A percentile compares a stretch with the other conserved stretches of the same genome.
phyloP scores from a whole-genome alignment of 2,888 invertebrate genomes.

The Brenthis ino region DNA sequence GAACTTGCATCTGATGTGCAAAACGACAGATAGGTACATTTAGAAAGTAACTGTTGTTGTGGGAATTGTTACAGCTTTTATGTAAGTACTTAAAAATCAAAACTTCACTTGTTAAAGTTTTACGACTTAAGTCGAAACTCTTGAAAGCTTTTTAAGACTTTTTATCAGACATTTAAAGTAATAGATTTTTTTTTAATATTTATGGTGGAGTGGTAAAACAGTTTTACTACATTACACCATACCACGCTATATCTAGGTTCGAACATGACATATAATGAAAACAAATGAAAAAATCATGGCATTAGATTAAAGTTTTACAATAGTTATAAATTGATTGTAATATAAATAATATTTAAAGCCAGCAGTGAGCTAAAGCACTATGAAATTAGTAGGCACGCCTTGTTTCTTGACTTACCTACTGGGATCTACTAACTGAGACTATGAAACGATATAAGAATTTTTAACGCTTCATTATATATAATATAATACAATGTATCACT shows the following conservation, averaged over 20 bases:
- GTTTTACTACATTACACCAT: too few relatives aligned
- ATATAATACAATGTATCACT: constrained; percentile 8
- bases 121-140: background rate
- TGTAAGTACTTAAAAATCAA: constrained; percentile 13
- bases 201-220: too few relatives aligned
- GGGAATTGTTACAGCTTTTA: constrained; percentile 26
- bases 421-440: background rate
- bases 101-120: constrained; percentile 2
- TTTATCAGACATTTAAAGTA: too few relatives aligned
- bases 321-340: too few relatives aligned
- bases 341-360: too few relatives aligned
- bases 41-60: constrained; percentile 31
- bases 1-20: constrained; percentile 44
- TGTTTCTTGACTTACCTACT: constrained; percentile 1
- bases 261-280: too few relatives aligned
- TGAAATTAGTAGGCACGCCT: constrained; percentile 9
- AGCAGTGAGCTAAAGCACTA: background rate
- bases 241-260: too few relatives aligned
- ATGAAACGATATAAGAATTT: constrained; percentile 18
- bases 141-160: background rate
- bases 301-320: too few relatives aligned
- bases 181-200: too few relatives aligned
- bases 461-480: constrained; percentile 22
- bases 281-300: too few relatives aligned
- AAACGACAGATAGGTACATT: constrained; percentile 32